Base-by-base conservation (phyloP, 2,797 vertebrate species). In the Coregonus ussuriensis region DNA sequence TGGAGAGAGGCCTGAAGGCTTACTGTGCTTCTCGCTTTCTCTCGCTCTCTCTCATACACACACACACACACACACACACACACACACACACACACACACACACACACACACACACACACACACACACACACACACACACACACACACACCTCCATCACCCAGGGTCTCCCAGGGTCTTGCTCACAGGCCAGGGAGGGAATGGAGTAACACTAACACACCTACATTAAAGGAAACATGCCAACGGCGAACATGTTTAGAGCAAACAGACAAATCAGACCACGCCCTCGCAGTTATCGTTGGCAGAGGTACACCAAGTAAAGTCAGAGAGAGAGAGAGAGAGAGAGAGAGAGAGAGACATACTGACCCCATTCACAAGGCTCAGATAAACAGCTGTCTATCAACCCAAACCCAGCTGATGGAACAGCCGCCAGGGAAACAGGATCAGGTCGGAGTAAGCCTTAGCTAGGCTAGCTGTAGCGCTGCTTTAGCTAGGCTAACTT, bases 241-340 rank as follows among this genome's bases (percentile, higher is more conserved):
- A n/a, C n/a, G n/a, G n/a, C n/a, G n/a, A n/a, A n/a, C n/a, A 54
- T 77, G 72, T 77, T 41, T 41, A 75, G 69, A 72, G 74, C 85
- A 79, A 71, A 74, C 54, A 85, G 77, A 77, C 75, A 79, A 85
- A 86, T 84, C 52, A 71, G 80, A 83, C 79, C 73, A 77, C 53
- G 31, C 63, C 74, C 75, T 75, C 77, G 54, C 75, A 86, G 83
- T 83, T 81, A 84, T 88, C 75, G 78, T 82, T 87, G 81, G 83
- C 79, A 85, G 70, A 81, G 70, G 53, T 74, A 37, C 83, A 74
- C 59, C 66, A 79, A 67, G 54, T 74, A 77, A 70, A 76, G 71
- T 77, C 73, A 13, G 16, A 62, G 54, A 15, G 52, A 37, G 56
- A 69, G n/a, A n/a, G n/a, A 25, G 66, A 21, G 11, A 35, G 15